A percentile compares a stretch with the other conserved stretches of the same genome.
Evolutionary conservation across 2,113 vertebrate species (phyloP).

Genomic region (Pyrgilauda ruficollis): DNA sequence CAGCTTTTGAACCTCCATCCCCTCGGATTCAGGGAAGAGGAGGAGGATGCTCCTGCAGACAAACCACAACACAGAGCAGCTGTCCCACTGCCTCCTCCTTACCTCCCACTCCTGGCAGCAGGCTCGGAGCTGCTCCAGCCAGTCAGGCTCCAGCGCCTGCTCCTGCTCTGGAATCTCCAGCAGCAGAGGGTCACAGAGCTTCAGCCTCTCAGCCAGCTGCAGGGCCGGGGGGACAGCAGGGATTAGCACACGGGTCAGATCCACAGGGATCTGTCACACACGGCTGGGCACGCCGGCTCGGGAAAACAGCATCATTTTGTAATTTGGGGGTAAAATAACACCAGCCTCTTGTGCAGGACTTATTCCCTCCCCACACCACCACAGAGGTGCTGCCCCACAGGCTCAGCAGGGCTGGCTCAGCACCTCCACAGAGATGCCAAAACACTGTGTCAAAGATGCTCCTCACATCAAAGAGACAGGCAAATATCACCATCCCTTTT

Average conservation of each 20-base stretch:
- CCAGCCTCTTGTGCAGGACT: background rate
- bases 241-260: rapidly evolving
- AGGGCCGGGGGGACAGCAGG: background rate
- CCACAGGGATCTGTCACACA: rapidly evolving
- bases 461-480: background rate
- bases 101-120: conserved; percentile 69
- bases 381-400: background rate
- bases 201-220: conserved; percentile 85
- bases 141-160: conserved; percentile 72
- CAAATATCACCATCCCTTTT: background rate
- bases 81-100: background rate
- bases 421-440: background rate
- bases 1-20: background rate
- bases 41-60: background rate
- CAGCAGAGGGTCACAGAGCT: conserved; percentile 77
- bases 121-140: conserved; percentile 77
- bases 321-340: rapidly evolving
- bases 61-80: rapidly evolving
- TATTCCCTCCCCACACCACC: background rate
- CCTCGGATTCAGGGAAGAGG: background rate
- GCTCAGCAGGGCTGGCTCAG: background rate
- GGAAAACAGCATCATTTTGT: background rate
- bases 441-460: background rate
- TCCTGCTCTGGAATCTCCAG: conserved; percentile 62
- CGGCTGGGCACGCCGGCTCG: rapidly evolving